Percentiles rank a stretch among this genome's conserved stretches.
phyloP scores from a whole-genome alignment of 2,113 vertebrate species.

The Mustelus asterias region DNA sequence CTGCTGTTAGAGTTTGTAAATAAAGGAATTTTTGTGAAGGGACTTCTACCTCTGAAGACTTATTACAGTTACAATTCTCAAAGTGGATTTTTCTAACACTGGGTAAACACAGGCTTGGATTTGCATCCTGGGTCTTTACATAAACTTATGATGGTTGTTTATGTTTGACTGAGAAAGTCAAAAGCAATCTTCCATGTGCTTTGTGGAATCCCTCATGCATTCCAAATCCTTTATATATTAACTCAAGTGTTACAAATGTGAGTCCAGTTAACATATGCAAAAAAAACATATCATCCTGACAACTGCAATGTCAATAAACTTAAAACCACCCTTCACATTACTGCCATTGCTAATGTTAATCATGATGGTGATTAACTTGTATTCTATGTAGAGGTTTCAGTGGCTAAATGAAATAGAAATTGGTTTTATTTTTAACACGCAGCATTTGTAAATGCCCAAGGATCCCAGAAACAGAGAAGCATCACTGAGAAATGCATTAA shows the following conservation, averaged over 20 bases:
- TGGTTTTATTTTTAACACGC: background rate
- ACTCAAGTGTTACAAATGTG: background rate
- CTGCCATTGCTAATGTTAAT: background rate
- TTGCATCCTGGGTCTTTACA: background rate
- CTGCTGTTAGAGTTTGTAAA: no score
- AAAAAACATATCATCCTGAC: background rate
- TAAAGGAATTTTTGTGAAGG: no score
- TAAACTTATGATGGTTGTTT: background rate
- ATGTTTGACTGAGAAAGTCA: background rate
- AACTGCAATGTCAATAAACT: background rate
- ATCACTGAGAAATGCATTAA: background rate
- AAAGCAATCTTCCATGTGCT: background rate
- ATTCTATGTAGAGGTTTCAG: background rate
- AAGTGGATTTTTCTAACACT: background rate
- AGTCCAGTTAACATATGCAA: constrained; percentile 7
- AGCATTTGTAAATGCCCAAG: background rate
- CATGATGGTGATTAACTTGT: background rate
- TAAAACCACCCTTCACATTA: background rate
- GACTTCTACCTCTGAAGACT: no score
- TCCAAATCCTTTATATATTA: background rate
- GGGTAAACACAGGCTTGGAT: background rate
- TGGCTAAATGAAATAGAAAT: background rate
- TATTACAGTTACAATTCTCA: background rate
- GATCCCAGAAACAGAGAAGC: background rate
- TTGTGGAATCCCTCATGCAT: background rate